These are phyloP conservation scores for Sebastes cheni DNA, from an alignment of 2,797 vertebrate species.

Conservation along the genomic window DNA sequence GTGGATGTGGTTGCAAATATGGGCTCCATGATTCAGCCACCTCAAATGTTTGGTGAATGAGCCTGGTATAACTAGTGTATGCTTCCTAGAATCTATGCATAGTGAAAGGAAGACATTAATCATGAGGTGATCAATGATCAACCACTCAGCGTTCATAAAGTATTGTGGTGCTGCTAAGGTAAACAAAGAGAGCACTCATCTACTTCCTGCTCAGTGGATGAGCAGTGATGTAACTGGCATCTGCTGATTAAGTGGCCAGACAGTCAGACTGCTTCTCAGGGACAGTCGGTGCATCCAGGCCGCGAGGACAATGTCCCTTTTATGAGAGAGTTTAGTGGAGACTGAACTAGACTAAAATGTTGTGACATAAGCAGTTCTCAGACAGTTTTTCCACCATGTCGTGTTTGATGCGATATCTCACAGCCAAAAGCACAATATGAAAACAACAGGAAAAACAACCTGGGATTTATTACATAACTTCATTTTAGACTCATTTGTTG, in stretches of 20 bases:
- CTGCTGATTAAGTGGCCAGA: constrained; percentile 39
- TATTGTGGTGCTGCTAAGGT: background rate
- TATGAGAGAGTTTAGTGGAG: constrained; percentile 1
- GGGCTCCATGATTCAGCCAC: too few species aligned
- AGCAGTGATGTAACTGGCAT: constrained; percentile 51
- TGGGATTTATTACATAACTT: background rate
- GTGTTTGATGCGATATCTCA: background rate
- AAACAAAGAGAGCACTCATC: constrained; percentile 44
- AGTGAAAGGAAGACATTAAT: background rate
- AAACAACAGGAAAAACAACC: background rate
- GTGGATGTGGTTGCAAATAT: too few species aligned
- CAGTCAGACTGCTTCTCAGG: constrained; percentile 36
- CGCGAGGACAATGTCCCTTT: constrained; percentile 43
- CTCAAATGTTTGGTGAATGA: too few species aligned
- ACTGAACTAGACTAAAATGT: background rate
- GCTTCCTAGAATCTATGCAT: too few species aligned
- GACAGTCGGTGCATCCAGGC: constrained; percentile 12
- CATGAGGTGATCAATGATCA: background rate
- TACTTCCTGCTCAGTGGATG: constrained; percentile 14
- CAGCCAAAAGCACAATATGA: background rate
- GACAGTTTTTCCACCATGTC: background rate
- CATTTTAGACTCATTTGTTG: background rate
- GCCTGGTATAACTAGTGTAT: too few species aligned
- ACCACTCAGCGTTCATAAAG: background rate
- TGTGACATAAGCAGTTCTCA: constrained; percentile 6